Conservation (phyloP, 2,113 vertebrate genomes). For the Apteryx mantelli region DNA sequence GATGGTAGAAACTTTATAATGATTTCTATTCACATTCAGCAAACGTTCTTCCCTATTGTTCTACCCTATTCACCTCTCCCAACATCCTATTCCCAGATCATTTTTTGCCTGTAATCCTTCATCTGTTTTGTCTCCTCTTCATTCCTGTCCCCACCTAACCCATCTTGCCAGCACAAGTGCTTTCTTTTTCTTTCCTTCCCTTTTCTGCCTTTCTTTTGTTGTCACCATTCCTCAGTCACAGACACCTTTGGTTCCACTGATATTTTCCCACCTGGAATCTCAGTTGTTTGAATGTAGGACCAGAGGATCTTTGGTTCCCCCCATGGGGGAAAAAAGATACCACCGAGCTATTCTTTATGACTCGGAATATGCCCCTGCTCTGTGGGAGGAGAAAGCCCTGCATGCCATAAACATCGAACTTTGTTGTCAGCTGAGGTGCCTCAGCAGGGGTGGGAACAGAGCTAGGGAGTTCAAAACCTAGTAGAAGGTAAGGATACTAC, state of each 20-base stretch:
- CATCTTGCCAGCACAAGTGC: neutral
- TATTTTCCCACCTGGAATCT: neutral
- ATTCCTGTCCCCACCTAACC: neutral
- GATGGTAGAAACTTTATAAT: slow-evolving; percentile 40
- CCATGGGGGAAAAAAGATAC: rapidly evolving
- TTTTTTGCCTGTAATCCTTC: slow-evolving; percentile 35
- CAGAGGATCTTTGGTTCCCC: neutral
- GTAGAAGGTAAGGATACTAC: neutral
- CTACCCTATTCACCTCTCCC: slow-evolving; percentile 19
- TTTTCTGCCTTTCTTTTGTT: neutral
- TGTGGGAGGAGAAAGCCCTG: neutral
- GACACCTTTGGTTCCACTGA: neutral
- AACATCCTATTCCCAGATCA: slow-evolving; percentile 7
- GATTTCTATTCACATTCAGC: slow-evolving; percentile 53
- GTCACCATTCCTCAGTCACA: neutral
- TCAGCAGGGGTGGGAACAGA: neutral
- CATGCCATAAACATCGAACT: neutral
- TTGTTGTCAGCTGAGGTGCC: neutral
- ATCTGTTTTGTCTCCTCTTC: neutral
- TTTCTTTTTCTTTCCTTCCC: neutral
- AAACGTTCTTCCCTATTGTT: slow-evolving; percentile 28
- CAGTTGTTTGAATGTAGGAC: neutral
- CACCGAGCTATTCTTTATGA: neutral
- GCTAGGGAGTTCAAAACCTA: neutral
- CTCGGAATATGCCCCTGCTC: neutral